Conservation (phyloP, 2,888 invertebrate genomes). For the Plagiodera versicolora region DNA sequence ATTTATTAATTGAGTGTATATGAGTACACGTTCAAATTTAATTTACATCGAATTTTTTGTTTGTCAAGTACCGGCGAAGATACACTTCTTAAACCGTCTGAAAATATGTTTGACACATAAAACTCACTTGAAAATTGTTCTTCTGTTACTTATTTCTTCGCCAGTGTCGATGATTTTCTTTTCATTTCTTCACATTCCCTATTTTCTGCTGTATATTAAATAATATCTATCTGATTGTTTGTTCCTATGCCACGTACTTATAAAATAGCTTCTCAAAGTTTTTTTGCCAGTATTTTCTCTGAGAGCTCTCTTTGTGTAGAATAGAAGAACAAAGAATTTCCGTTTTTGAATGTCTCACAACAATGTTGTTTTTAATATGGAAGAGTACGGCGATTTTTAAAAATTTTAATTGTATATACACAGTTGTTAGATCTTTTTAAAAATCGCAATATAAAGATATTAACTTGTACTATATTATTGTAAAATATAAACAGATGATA, state of each 20-base stretch:
- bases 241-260: constrained; percentile 48
- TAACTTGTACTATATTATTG: constrained; percentile 52
- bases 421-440: constrained; percentile 37
- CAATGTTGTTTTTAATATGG: constrained; percentile 40
- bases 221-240: constrained; percentile 30
- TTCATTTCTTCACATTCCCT: constrained; percentile 27
- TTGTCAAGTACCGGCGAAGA: constrained; percentile 10
- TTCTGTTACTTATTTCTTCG: constrained; percentile 12
- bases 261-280: constrained; percentile 35
- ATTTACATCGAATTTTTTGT: constrained; percentile 33
- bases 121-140: not conserved
- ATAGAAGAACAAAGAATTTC: constrained; percentile 35
- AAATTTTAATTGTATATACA: constrained; percentile 34
- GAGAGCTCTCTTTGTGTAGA: constrained; percentile 41
- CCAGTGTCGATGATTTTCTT: constrained; percentile 9
- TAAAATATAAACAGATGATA: constrained; percentile 53
- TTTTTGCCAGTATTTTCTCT: constrained; percentile 48
- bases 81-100: not conserved
- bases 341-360: constrained; percentile 42
- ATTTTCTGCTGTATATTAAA: constrained; percentile 19
- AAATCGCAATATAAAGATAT: constrained; percentile 36
- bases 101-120: too few species aligned
- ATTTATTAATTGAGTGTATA: constrained; percentile 38
- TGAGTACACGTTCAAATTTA: constrained; percentile 37
- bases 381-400: constrained; percentile 39